Conservation (phyloP, 2,888 invertebrate genomes). For the Unio delphinus region DNA sequence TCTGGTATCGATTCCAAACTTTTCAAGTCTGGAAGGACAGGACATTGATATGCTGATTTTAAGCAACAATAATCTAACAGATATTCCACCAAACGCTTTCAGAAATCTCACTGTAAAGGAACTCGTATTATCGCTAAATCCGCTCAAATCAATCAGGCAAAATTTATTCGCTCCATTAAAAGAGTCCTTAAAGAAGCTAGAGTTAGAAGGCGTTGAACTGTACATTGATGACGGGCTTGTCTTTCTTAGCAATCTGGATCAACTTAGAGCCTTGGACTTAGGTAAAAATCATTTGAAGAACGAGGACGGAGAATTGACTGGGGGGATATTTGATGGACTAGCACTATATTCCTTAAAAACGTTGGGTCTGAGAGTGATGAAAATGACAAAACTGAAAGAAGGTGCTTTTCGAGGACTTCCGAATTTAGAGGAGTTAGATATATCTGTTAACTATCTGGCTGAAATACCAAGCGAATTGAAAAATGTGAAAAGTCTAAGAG, state of each 20-base stretch:
- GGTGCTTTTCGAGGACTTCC: slow-evolving; percentile 31
- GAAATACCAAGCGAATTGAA: slow-evolving; percentile 27
- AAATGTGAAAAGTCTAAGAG: slow-evolving; percentile 23
- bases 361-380: slow-evolving; percentile 25
- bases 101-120: slow-evolving; percentile 27
- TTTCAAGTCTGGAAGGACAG: slow-evolving; percentile 15
- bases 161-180: slow-evolving; percentile 18
- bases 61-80: slow-evolving; percentile 38
- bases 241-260: slow-evolving; percentile 22
- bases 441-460: slow-evolving; percentile 30
- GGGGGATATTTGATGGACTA: slow-evolving; percentile 21
- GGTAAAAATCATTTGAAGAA: slow-evolving; percentile 28
- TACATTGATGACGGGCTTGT: slow-evolving; percentile 24
- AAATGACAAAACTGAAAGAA: slow-evolving; percentile 24
- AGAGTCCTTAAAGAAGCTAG: slow-evolving; percentile 19
- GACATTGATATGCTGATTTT: slow-evolving; percentile 36
- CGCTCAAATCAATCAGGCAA: slow-evolving; percentile 21
- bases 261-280: slow-evolving; percentile 25
- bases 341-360: slow-evolving; percentile 20
- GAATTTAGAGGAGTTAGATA: slow-evolving; percentile 29
- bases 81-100: slow-evolving; percentile 23
- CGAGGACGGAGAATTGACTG: slow-evolving; percentile 25
- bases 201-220: slow-evolving; percentile 23
- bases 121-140: slow-evolving; percentile 39
- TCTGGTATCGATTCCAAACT: slow-evolving; percentile 27